These are phyloP conservation scores for Xyliphius kryptos DNA, from an alignment of 2,113 vertebrate species.

Conservation along the genomic window DNA sequence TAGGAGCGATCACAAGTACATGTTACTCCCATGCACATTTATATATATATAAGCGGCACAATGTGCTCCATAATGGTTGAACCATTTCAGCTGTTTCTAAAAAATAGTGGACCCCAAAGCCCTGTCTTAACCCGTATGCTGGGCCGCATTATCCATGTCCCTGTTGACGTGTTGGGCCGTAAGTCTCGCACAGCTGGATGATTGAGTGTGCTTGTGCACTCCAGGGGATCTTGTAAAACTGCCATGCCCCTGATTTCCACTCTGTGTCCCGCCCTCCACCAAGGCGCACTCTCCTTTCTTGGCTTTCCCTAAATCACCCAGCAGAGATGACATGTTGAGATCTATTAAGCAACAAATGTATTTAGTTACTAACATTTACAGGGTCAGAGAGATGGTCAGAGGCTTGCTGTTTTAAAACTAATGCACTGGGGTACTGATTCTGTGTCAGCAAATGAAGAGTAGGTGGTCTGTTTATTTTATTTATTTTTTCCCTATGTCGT, in stretches of 20 bases:
- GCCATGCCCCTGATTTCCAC: conserved; percentile 44
- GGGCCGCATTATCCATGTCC: conserved; percentile 42
- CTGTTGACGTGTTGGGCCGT: conserved; percentile 52
- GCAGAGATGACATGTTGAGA: conserved; percentile 45
- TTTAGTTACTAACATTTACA: conserved; percentile 48
- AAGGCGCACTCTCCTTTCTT: conserved; percentile 21
- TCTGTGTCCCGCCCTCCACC: conserved; percentile 28
- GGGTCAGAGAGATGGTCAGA: conserved; percentile 31
- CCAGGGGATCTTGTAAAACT: conserved; percentile 62
- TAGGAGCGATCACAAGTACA: conserved; percentile 76
- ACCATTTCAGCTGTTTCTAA: conserved; percentile 54
- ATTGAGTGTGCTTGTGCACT: conserved; percentile 51
- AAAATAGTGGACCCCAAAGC: no score
- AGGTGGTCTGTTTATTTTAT: not conserved
- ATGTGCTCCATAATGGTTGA: conserved; percentile 46
- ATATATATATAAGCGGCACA: conserved; percentile 60
- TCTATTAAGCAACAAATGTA: conserved; percentile 55
- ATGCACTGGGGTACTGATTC: conserved; percentile 19
- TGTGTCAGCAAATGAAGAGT: conserved; percentile 15
- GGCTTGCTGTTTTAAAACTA: conserved; percentile 27
- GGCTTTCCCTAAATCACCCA: conserved; percentile 47
- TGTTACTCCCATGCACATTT: conserved; percentile 71
- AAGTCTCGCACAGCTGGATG: conserved; percentile 47
- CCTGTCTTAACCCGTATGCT: conserved; percentile 42
- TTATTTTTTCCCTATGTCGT: no score